These are phyloP conservation scores for Asbolus verrucosus DNA, from an alignment of 1,140 invertebrate species.

Conservation along the genomic window DNA sequence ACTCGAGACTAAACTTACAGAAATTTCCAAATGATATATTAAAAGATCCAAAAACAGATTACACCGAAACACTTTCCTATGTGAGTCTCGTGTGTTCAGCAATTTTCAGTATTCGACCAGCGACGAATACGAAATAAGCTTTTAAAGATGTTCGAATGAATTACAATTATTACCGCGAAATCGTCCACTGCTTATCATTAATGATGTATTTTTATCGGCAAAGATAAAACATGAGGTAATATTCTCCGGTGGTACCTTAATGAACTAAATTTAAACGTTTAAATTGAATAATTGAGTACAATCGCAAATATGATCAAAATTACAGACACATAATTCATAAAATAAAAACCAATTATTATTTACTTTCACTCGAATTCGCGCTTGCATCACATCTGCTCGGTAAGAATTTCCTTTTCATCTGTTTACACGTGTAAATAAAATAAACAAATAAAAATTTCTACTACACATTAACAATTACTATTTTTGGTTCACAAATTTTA, in stretches of 20 bases:
- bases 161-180: slow-evolving; percentile 33
- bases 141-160: slow-evolving; percentile 16
- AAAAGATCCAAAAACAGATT: slow-evolving; percentile 21
- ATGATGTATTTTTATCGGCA: neutral
- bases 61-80: slow-evolving; percentile 24
- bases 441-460: slow-evolving; percentile 36
- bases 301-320: neutral
- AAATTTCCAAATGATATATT: slow-evolving; percentile 1
- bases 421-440: slow-evolving; percentile 20
- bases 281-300: neutral
- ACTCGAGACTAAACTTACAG: no score
- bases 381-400: slow-evolving; percentile 33
- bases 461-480: slow-evolving; percentile 17
- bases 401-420: slow-evolving; percentile 34
- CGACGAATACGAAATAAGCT: slow-evolving; percentile 24
- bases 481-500: slow-evolving; percentile 36
- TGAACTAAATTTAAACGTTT: slow-evolving; percentile 5
- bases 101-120: slow-evolving; percentile 13
- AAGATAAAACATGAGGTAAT: neutral
- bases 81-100: slow-evolving; percentile 27
- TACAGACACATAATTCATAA: slow-evolving; percentile 31
- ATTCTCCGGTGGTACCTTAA: neutral
- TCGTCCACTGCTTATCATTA: neutral
- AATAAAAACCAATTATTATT: slow-evolving; percentile 38
- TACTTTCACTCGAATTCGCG: slow-evolving; percentile 37